These are phyloP conservation scores for Sebastes variabilis DNA, from an alignment of 2,797 vertebrate species.

Conservation along the genomic window DNA sequence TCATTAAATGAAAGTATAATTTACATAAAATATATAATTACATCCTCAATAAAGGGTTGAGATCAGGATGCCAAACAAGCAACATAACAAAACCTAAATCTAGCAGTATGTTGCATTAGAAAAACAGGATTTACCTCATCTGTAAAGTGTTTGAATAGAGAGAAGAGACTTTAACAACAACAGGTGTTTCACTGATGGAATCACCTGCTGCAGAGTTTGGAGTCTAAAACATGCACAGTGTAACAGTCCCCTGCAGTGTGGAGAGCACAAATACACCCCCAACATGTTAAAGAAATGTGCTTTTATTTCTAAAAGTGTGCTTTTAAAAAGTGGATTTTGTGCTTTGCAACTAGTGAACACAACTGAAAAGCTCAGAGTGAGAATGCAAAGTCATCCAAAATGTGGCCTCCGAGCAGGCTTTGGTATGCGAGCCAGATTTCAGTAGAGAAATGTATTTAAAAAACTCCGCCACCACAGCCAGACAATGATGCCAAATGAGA, in stretches of 20 bases:
- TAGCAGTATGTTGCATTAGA: not conserved
- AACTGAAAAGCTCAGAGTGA: not conserved
- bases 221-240: accelerated
- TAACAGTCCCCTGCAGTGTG: too few relatives aligned
- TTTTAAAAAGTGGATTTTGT: not conserved
- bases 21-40: not conserved
- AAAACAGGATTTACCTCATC: not conserved
- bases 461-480: not conserved
- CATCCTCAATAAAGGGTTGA: not conserved
- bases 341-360: too few relatives aligned
- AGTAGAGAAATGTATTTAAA: not conserved
- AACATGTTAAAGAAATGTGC: not conserved
- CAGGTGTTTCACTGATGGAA: too few relatives aligned
- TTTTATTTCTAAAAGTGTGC: not conserved
- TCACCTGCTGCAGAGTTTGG: not conserved
- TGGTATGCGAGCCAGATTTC: not conserved
- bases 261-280: not conserved
- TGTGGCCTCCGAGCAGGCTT: not conserved
- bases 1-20: not conserved
- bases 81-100: not conserved
- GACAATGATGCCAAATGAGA: not conserved
- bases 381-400: not conserved
- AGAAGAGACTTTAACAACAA: not conserved
- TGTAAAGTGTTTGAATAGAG: not conserved
- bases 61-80: not conserved